These are phyloP conservation scores for Epizoanthus illoricatus DNA, from an alignment of 92 coral and sea anemone species.

Conservation along the genomic window DNA sequence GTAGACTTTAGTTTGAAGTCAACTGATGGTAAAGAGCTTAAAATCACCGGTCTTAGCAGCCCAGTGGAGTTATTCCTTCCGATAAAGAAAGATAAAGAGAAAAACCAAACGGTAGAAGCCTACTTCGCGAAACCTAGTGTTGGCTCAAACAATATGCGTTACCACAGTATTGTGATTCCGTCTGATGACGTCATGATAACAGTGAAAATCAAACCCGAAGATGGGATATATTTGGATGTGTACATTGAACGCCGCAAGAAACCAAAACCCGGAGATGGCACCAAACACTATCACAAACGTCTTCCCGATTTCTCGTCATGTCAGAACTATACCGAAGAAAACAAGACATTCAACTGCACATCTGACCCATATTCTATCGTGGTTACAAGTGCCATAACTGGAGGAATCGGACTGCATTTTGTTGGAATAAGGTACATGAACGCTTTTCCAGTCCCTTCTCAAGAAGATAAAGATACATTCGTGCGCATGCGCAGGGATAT, in stretches of 20 bases:
- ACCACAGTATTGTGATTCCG: constrained; percentile 56
- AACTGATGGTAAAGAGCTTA: constrained; percentile 57
- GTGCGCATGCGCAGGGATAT: constrained; percentile 40
- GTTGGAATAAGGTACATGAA: constrained; percentile 53
- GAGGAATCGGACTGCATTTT: constrained; percentile 62
- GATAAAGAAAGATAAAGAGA: constrained; percentile 40
- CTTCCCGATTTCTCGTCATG: constrained; percentile 67
- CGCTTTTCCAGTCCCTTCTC: not conserved
- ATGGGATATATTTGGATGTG: constrained; percentile 44
- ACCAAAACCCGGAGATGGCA: constrained; percentile 58
- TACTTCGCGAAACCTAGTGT: constrained; percentile 76
- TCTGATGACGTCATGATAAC: constrained; percentile 51
- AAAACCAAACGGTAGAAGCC: constrained; percentile 39
- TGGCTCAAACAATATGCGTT: constrained; percentile 63
- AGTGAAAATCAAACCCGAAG: constrained; percentile 53
- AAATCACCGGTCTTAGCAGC: constrained; percentile 60
- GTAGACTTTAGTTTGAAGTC: constrained; percentile 74
- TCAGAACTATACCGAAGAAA: constrained; percentile 13
- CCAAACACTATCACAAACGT: constrained; percentile 33
- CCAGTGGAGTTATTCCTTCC: constrained; percentile 77
- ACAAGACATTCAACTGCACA: constrained; percentile 32
- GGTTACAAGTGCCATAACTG: constrained; percentile 61
- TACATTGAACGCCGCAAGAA: constrained; percentile 47
- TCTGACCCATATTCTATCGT: constrained; percentile 58
- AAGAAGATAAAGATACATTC: not conserved